Evolutionary conservation across 2,797 vertebrate genomes (phyloP), one percentile per base, ranked within the genome.

Genomic region (Cirrhinus mrigala): DNA sequence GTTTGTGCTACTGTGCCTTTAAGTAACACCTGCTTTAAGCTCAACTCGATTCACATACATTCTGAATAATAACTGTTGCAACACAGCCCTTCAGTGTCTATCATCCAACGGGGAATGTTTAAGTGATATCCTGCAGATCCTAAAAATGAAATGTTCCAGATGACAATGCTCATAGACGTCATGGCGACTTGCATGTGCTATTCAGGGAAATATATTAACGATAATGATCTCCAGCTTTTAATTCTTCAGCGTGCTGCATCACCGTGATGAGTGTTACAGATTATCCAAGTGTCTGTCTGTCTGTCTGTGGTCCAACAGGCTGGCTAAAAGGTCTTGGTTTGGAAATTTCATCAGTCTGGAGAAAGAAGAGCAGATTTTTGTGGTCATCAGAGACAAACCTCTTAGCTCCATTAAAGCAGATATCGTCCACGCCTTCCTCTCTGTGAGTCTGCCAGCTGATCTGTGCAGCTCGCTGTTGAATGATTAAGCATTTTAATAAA

Each of bases 301-400:
- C n/a, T 48, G 27, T 71, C 52, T 56, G 3, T 62, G 58, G 87
- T 56, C 66, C 60, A 22, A 29, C 92, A 98, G 97, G 92, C 93
- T 98, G 91, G 97, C 97, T 15, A 98, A 98, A 93, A 96, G 96
- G 89, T 98, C 97, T 6, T 98, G 97, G 97, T 98, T 98, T 77
- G 97, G 97, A 85, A 98, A 98, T 93, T 98, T 98, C 91, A 97
- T 98, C 88, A 97, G 97, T 89, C 89, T 98, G 93, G 97, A 98
- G 92, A 98, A 98, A 92, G 97, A 98, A 92, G 97, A 98, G 90
- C 97, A 98, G 92, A 97, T 98, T 92, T 98, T 98, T 78, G 96
- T 98, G 83, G 97, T 98, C 93, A 97, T 98, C 90, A 95, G 96
- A 93, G 97, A 98, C 94, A 98, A 98, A 90, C 97, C 97, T 24